These are phyloP conservation scores for Pteronotus mesoamericanus DNA, from an alignment of 2,797 vertebrate species.

Conservation along the genomic window DNA sequence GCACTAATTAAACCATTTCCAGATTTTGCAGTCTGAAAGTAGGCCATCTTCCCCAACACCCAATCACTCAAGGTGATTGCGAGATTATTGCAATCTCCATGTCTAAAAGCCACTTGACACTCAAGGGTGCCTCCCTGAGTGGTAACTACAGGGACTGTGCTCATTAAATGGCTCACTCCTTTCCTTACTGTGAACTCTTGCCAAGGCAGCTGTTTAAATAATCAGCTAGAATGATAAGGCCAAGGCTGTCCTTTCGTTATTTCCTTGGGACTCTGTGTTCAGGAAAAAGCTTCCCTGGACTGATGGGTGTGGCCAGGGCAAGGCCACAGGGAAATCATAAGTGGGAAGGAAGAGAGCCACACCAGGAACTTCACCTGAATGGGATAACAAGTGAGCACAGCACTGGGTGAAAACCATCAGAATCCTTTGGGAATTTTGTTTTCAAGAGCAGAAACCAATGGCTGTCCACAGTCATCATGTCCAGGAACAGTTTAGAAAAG, in stretches of 20 bases:
- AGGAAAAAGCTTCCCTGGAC: conserved; percentile 48
- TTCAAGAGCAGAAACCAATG: neutral
- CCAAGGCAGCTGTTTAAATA: conserved; percentile 72
- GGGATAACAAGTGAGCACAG: neutral
- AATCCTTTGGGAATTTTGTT: conserved; percentile 4
- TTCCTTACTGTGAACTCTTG: conserved; percentile 36
- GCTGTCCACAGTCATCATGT: neutral
- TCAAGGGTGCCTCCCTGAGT: neutral
- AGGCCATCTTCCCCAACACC: neutral
- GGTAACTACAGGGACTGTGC: neutral
- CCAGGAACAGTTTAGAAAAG: neutral
- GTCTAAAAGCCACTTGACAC: neutral
- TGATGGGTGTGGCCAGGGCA: conserved; percentile 34
- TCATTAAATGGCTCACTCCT: neutral
- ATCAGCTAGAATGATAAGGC: conserved; percentile 48
- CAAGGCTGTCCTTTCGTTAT: conserved; percentile 47
- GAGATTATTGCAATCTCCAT: neutral
- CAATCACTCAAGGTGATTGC: neutral
- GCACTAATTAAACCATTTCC: neutral
- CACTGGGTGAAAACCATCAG: neutral
- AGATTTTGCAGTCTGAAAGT: conserved; percentile 6
- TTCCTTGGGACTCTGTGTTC: conserved; percentile 59
- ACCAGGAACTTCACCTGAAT: conserved; percentile 45
- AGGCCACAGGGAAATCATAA: conserved; percentile 40
- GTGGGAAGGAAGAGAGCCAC: conserved; percentile 65